Base-by-base conservation (phyloP, 2,888 invertebrate species). In the Melolontha melolontha region DNA sequence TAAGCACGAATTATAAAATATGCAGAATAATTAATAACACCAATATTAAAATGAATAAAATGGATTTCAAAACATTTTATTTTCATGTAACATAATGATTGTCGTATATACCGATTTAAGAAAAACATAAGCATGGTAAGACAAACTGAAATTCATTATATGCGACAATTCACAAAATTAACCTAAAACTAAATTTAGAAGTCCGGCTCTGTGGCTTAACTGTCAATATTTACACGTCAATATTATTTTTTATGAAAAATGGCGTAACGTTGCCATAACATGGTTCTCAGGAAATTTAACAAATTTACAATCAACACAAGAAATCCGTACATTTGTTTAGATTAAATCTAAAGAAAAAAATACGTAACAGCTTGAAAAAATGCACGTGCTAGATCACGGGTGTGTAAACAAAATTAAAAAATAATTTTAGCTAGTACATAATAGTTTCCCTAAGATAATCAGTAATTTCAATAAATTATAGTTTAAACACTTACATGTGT, bases 401-500 rank as follows among this genome's bases (percentile, higher is more conserved):
- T 34, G 6, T 34, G 34, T 34, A 34, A 5, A 6, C 6, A 34
- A 8, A 34, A 5, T 1, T 34, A 34, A 6, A 1, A 5, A 6
- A 8, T 34, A 34, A 34, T 34, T 34, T 34, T 34, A 10, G 10
- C 34, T 10, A 5, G 6, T 34, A 34, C 6, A 6, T 10, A 34
- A 34, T 34, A 34, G 34, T 42, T 11, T 22, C 2, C 6, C 22
- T 49, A 1, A 22, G 49, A 22, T 49, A 49, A 11, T 49, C 8
- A 8, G 34, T 34, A 34, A 34, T 22, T 17, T 16, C 17, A 16
- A 49, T 49, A 49, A 22, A 16, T 16, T 49, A 7, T 42, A 17
- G 12, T 57, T n/a, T 34, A 34, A 27, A 42, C 49, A 57, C 57
- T 57, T 57, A 57, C 57, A 57, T 57, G 57, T 57, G 57, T 42